Percentiles rank a stretch among this genome's conserved stretches.
Evolutionary conservation across 64 coral and sea anemone species (phyloP).

Genomic region (Trachythela sp.): DNA sequence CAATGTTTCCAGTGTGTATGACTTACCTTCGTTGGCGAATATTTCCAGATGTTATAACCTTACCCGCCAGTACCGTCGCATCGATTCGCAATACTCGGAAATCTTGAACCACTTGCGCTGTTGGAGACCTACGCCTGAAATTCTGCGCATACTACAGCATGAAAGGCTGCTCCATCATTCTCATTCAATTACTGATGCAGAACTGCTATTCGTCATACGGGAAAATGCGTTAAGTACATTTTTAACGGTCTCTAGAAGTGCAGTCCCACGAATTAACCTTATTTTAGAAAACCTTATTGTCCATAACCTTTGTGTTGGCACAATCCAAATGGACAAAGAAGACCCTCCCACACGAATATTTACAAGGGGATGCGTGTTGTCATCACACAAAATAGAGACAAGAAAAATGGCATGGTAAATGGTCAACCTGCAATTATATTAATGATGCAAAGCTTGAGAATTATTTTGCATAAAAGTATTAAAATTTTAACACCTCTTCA

Average conservation of each 20-base stretch:
- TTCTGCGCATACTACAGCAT: not conserved
- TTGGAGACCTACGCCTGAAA: not conserved
- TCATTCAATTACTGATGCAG: not conserved
- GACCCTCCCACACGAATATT: not conserved
- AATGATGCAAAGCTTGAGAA: not conserved
- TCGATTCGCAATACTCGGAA: not conserved
- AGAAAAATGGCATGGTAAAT: slow-evolving; percentile 24
- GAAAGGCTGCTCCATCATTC: not conserved
- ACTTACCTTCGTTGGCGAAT: not conserved
- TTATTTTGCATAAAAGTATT: slow-evolving; percentile 17
- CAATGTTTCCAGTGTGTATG: not conserved
- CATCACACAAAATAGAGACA: slow-evolving; percentile 17
- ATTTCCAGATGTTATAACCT: not conserved
- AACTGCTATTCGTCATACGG: not conserved
- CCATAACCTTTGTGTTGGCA: not conserved
- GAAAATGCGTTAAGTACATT: not conserved
- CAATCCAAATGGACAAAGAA: not conserved
- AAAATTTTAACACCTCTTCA: slow-evolving; percentile 11
- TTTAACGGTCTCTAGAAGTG: not conserved
- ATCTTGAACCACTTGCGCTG: not conserved
- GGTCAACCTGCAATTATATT: slow-evolving; percentile 9
- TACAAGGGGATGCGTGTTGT: not conserved
- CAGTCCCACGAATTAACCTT: not conserved
- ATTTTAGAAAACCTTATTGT: not conserved
- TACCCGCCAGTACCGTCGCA: not conserved